Percentiles rank a stretch among this genome's conserved stretches.
Evolutionary conservation across 2,888 invertebrate species (phyloP).

Genomic region (Orthosia gracilis): DNA sequence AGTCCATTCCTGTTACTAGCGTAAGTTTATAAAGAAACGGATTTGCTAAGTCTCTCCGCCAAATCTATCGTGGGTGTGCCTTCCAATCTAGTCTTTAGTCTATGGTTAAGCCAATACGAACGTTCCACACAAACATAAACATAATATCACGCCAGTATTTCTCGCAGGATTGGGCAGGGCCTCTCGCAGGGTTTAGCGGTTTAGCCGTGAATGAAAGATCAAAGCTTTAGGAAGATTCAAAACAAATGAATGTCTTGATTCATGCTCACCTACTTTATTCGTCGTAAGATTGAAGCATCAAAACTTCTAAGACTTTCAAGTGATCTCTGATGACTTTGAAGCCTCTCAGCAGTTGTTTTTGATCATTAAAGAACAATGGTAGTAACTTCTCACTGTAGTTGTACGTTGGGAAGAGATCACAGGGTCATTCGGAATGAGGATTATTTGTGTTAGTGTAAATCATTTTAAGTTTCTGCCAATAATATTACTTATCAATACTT

Average conservation of each 20-base stretch:
- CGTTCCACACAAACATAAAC: too few relatives aligned
- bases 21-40: too few relatives aligned
- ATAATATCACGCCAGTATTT: too few relatives aligned
- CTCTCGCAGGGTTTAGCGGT: too few relatives aligned
- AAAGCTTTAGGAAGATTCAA: too few relatives aligned
- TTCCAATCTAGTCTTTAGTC: too few relatives aligned
- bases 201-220: too few relatives aligned
- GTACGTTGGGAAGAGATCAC: conserved; percentile 10
- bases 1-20: too few relatives aligned
- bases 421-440: not conserved
- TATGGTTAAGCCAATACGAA: too few relatives aligned
- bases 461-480: not conserved
- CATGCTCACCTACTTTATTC: not conserved
- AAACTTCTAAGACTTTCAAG: conserved; percentile 24
- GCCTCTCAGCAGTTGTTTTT: not conserved
- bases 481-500: not conserved
- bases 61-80: too few relatives aligned
- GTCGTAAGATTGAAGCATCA: conserved; percentile 6
- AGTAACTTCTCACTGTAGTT: conserved; percentile 8
- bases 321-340: not conserved
- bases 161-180: too few relatives aligned
- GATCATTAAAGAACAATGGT: conserved; percentile 20
- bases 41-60: too few relatives aligned
- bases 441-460: conserved; percentile 19
- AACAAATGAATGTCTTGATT: not conserved